Evolutionary conservation across 2,888 invertebrate species (phyloP), one percentile per base, ranked within the genome.

Genomic region (Bhutanitis thaidina): DNA sequence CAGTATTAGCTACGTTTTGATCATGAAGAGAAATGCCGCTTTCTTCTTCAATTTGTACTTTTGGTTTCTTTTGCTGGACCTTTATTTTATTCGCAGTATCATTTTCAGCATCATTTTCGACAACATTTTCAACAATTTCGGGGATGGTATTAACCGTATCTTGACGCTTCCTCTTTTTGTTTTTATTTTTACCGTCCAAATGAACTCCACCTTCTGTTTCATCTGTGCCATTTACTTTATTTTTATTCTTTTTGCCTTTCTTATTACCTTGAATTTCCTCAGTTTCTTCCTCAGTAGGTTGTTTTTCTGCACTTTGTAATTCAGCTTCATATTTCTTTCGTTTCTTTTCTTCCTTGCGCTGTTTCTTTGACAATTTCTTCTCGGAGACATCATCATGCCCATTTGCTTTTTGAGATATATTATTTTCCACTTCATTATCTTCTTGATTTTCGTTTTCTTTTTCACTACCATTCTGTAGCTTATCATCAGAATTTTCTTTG

Each of bases 341-440:
- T 63, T 87, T 89, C 58, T 87, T 86, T 64, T 86, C 86, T 65
- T 87, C 84, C 65, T 89, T 87, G 25, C 72, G 71, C 67, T 90
- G 80, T 69, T 90, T 87, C 56, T 87, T 89, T n/a, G 81, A 74
- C 9, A 85, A 54, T 58, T 74, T 82, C 49, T 75, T 76, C 30
- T 53, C 56, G 14, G 43, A 30, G 14, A 32, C 35, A 36, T 50
- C 57, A 41, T 64, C 69, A 48, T 65, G 60, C 36, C 60, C 67
- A 41, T 65, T 61, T 16, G 13, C 15, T 43, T 57, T 61, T 27
- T 47, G 52, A 32, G 49, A 43, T 9, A 57, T 55, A 39, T 40
- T 60, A 52, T 58, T 62, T 56, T 64, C 58, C 38, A 43, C 43
- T 30, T 34, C 52, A 9, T 57, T 38, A 41, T 47, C 56, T 37